Percentiles rank a stretch among this genome's conserved stretches.
Conservation (phyloP, 2,888 invertebrate genomes). For the Antheraea assamensis region DNA sequence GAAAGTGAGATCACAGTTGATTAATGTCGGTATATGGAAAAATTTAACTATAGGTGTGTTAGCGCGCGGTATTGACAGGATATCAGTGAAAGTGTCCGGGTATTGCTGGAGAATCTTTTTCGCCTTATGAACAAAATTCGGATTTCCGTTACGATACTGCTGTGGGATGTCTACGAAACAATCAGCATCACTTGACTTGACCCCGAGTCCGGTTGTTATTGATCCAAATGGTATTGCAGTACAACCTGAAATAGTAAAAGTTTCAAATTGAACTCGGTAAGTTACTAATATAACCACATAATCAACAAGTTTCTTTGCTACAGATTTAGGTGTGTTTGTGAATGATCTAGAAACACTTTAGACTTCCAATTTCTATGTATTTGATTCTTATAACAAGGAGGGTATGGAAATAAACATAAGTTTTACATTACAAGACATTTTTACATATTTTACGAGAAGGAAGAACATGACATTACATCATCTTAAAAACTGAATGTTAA, state of each 20-base stretch:
- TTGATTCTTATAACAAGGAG: too few species aligned
- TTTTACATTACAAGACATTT: too few species aligned
- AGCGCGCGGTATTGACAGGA: conserved; percentile 86
- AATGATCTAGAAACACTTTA: too few species aligned
- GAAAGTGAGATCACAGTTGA: conserved; percentile 88
- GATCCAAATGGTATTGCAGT: conserved; percentile 86
- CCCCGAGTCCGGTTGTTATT: conserved; percentile 86
- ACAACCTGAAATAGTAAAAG: conserved; percentile 50
- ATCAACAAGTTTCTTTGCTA: too few species aligned
- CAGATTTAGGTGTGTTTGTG: too few species aligned
- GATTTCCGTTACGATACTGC: conserved; percentile 33
- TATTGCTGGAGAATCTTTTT: conserved; percentile 63
- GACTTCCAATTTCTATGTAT: too few species aligned
- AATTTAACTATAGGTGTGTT: conserved; percentile 91
- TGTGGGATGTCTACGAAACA: conserved; percentile 82
- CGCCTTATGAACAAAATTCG: conserved; percentile 53
- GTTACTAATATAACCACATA: background rate
- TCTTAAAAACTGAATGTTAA: too few species aligned
- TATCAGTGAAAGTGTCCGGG: conserved; percentile 73
- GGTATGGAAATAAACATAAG: too few species aligned
- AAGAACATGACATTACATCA: too few species aligned
- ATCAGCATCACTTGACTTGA: conserved; percentile 88
- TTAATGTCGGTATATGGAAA: conserved; percentile 82
- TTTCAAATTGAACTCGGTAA: background rate
- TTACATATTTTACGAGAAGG: too few species aligned